Conservation (phyloP, 2,113 vertebrate species). For the Misgurnus anguillicaudatus region DNA sequence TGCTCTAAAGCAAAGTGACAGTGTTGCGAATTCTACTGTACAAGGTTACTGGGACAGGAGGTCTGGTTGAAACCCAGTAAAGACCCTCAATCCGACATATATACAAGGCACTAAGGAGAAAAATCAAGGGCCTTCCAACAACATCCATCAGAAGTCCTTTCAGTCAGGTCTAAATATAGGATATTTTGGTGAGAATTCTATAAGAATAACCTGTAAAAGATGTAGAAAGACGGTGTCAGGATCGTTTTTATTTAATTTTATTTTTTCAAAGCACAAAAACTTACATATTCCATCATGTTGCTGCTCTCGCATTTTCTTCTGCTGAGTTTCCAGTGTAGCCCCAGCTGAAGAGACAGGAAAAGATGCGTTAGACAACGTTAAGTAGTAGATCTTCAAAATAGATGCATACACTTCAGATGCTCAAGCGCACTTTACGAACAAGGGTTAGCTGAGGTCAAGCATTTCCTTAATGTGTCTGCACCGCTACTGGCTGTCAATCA, state of each 20-base stretch:
- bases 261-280: slow-evolving; percentile 42
- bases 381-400: slow-evolving; percentile 35
- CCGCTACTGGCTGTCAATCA: slow-evolving; percentile 73
- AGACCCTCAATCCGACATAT: slow-evolving; percentile 90
- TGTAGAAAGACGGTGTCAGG: slow-evolving; percentile 35
- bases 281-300: slow-evolving; percentile 97
- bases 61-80: slow-evolving; percentile 70
- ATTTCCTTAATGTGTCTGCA: slow-evolving; percentile 69
- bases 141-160: slow-evolving; percentile 73
- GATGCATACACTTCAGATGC: slow-evolving; percentile 53
- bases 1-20: slow-evolving; percentile 86
- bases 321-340: slow-evolving; percentile 98
- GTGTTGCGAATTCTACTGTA: slow-evolving; percentile 74
- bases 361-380: slow-evolving; percentile 51
- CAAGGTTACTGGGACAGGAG: slow-evolving; percentile 68
- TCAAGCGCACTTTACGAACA: slow-evolving; percentile 53
- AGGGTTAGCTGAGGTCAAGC: slow-evolving; percentile 66
- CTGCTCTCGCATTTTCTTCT: slow-evolving; percentile 99
- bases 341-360: slow-evolving; percentile 80
- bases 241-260: background rate
- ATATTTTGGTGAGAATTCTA: slow-evolving; percentile 99
- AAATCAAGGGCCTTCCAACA: slow-evolving; percentile 84
- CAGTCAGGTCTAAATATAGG: slow-evolving; percentile 99
- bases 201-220: slow-evolving; percentile 93
- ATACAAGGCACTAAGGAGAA: slow-evolving; percentile 99